Base-by-base conservation (phyloP, 2,888 invertebrate genomes). In the Campoplex nolae region DNA sequence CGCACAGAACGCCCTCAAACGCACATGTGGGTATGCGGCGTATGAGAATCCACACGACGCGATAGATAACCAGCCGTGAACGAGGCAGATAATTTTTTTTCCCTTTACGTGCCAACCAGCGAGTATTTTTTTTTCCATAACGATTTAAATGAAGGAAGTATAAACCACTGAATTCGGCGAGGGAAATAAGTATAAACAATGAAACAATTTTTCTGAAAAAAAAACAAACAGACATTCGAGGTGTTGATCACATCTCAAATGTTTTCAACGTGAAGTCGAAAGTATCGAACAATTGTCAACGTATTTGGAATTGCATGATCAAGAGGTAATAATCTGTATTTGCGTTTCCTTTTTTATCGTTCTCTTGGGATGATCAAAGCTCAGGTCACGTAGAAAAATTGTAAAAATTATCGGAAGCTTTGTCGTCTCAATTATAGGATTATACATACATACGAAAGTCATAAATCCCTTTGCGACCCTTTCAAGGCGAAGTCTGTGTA, bases 71-170 rank as follows among this genome's bases (percentile, higher is more conserved):
- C 71, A 28, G 71, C 71, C 68, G 32, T 51, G 51, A 70, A 68
- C 51, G 77, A 70, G 77, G 83, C 77, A 87, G 88, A 84, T 86
- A 84, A 74, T 80, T 81, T 82, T 70, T 58, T 83, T 73, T 62
- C n/a, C 68, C 68, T 65, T 51, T 35, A 32, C 73, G 62, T 35
- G 8, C 32, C 35, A 0, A 62, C 45, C 8, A 35, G n/a, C 23
- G 9, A 45, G 13, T 13, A 28, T 28, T 75, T 58, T 75, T 62
- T 58, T 42, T 58, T 23, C 23, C 16, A 23, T 51, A 78, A 78
- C 71, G 23, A 71, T 58, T 58, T 58, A 32, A 71, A 71, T 45
- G 48, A 79, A 45, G 58, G 45, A 35, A 79, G 48, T n/a, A 42
- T 42, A 42, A 6, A 13, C 28, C 28, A 28, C 28, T 16, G 35